A percentile compares a stretch with the other conserved stretches of the same genome.
Evolutionary conservation across 2,113 vertebrate genomes (phyloP).

Genomic region (Chlorodrepanis virens): DNA sequence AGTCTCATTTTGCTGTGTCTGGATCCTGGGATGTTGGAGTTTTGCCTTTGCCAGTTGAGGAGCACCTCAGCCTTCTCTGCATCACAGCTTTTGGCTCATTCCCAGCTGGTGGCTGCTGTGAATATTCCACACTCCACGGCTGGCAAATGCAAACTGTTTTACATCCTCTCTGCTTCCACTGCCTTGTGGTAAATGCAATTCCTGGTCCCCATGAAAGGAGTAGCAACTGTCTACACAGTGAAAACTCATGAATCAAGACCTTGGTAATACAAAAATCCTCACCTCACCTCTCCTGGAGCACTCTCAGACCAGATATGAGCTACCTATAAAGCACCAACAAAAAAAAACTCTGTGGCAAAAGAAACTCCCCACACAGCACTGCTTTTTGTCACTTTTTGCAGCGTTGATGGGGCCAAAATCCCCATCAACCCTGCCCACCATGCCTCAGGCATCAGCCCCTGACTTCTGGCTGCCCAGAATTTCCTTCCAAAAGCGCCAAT

Average conservation of each 20-base stretch:
- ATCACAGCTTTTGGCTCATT: neutral
- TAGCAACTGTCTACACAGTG: accelerated
- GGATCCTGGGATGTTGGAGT: neutral
- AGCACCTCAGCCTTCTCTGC: neutral
- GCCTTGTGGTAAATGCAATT: neutral
- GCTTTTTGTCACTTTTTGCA: neutral
- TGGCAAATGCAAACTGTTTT: neutral
- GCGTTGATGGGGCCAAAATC: neutral
- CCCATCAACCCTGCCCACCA: neutral
- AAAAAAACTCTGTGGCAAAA: neutral
- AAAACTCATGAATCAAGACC: neutral
- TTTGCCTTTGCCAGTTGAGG: neutral
- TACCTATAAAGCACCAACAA: neutral
- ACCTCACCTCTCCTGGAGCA: neutral
- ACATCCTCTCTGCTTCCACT: neutral
- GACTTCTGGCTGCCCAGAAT: neutral
- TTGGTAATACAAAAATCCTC: neutral
- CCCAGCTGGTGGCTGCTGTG: neutral
- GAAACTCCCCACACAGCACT: accelerated
- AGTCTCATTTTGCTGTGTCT: neutral
- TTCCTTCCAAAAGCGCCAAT: neutral
- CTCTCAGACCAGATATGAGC: neutral
- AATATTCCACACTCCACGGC: neutral
- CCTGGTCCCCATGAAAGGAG: neutral
- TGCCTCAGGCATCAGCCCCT: neutral